Base-by-base conservation (phyloP, 2,888 invertebrate genomes). In the Cylloceria caligata region DNA sequence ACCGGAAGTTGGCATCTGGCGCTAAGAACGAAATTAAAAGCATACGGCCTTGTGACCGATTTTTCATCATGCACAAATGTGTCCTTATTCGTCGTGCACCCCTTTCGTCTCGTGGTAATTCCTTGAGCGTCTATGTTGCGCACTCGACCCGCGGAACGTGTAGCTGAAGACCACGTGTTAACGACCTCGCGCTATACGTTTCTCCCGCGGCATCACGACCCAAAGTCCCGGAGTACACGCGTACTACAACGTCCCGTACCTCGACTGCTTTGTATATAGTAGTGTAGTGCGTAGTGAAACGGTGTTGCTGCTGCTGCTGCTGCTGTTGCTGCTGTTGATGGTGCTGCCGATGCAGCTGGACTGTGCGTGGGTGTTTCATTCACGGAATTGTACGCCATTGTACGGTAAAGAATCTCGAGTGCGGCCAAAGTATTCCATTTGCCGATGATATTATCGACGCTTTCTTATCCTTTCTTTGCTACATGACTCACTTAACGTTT, bases 151-250 rank as follows among this genome's bases (percentile, higher is more conserved):
- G 47, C 47, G 49, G 19, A 68, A 76, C 19, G 80, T 11, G 39
- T 7, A 9, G 49, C 49, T 21, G 9, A 49, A 72, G 55, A 52
- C 65, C 72, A 45, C 71, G 77, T 80, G 57, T 64, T 78, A 73
- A 74, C 77, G 83, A 76, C 64, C 80, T 69, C 45, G 64, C 52
- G 16, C 36, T 52, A 1, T 62, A 13, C 60, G 60, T 62, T 62
- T 19, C 21, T 36, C 36, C 60, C n/a, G 34, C 49, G 21, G 1
- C 49, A 49, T 6, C 49, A 24, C 52, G 9, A 52, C 52, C 24
- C 24, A 52, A 52, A 52, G 11, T 24, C 52, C 24, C 24, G 52
- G 1, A 21, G 11, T 52, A 52, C 52, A 52, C 21, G 52, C 13
- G 21, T 24, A 24, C 24, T 16, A 45, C 45, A 45, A 5, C 11